phyloP scores from a whole-genome alignment of 2,797 vertebrate species.

The Sciaenops ocellatus region DNA sequence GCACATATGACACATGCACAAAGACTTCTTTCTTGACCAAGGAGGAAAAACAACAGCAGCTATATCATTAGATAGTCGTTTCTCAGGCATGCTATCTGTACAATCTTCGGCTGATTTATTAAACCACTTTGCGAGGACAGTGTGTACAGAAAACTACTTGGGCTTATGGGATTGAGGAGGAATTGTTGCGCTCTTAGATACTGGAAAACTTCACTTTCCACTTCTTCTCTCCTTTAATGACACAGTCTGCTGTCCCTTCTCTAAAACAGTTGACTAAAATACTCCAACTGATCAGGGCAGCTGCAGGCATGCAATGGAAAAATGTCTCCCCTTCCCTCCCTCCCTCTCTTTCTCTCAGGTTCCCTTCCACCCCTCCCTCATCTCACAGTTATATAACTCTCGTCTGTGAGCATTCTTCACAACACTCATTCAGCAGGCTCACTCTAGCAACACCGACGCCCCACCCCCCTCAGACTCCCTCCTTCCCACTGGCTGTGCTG shows the following conservation, averaged over 20 bases:
- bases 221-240: slow-evolving; percentile 54
- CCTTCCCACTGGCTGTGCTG: slow-evolving; percentile 70
- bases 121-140: slow-evolving; percentile 13
- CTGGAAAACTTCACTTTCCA: slow-evolving; percentile 71
- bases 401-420: slow-evolving; percentile 86
- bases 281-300: slow-evolving; percentile 82
- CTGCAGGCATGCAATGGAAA: slow-evolving; percentile 87
- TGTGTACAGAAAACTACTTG: slow-evolving; percentile 50
- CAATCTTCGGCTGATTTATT: slow-evolving; percentile 2
- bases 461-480: slow-evolving; percentile 61
- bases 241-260: slow-evolving; percentile 59
- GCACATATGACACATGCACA: slow-evolving; percentile 64
- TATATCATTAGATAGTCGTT: slow-evolving; percentile 29
- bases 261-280: slow-evolving; percentile 77
- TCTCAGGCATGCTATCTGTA: slow-evolving; percentile 5
- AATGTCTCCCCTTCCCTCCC: slow-evolving; percentile 60
- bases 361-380: slow-evolving; percentile 75
- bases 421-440: slow-evolving; percentile 83
- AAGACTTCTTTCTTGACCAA: slow-evolving; percentile 42
- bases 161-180: slow-evolving; percentile 16
- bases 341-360: slow-evolving; percentile 73
- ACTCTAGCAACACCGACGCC: slow-evolving; percentile 77
- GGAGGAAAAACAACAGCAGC: slow-evolving; percentile 27
- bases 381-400: slow-evolving; percentile 87
- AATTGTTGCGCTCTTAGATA: slow-evolving; percentile 51